A percentile compares a stretch with the other conserved stretches of the same genome.
Conservation (phyloP, 2,888 invertebrate species). For the Zhuqinia jingwanae region DNA sequence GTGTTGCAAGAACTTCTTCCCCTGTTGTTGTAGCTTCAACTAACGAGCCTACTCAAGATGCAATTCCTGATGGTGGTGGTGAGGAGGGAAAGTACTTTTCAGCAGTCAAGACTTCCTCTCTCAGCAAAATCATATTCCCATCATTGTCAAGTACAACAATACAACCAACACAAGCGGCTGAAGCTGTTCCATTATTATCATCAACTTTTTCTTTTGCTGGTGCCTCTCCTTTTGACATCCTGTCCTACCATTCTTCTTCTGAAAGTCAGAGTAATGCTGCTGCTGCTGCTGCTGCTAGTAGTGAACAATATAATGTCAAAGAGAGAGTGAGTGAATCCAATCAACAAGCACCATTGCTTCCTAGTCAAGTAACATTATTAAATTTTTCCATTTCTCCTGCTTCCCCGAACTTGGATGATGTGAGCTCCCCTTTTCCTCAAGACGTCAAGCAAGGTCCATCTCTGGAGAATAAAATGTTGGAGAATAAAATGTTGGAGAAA, state of each 20-base stretch:
- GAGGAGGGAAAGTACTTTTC: conserved; percentile 17
- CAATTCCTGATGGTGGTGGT: conserved; percentile 19
- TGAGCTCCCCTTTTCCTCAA: not conserved
- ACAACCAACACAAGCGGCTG: conserved; percentile 19
- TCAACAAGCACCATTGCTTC: conserved; percentile 53
- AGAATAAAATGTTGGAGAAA: conserved; percentile 1
- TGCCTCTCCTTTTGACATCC: conserved; percentile 44
- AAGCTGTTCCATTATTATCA: conserved; percentile 28
- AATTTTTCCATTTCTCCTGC: conserved; percentile 47
- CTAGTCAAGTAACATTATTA: conserved; percentile 45
- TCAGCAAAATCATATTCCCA: conserved; percentile 16
- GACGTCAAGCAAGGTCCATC: conserved; percentile 16
- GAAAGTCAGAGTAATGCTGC: conserved; percentile 22
- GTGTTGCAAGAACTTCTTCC: not conserved
- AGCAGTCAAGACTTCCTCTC: conserved; percentile 3
- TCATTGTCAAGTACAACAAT: conserved; percentile 65
- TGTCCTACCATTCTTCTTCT: conserved; percentile 46
- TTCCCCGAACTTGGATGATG: not conserved
- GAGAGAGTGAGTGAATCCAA: conserved; percentile 63
- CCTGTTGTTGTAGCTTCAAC: not conserved
- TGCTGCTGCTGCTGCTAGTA: conserved; percentile 9
- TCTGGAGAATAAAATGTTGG: conserved; percentile 28
- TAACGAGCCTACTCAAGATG: conserved; percentile 35
- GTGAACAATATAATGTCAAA: conserved; percentile 55
- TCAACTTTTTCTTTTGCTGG: conserved; percentile 30